Conservation (phyloP, 2,888 invertebrate genomes). For the Tromatobia lineatoria region DNA sequence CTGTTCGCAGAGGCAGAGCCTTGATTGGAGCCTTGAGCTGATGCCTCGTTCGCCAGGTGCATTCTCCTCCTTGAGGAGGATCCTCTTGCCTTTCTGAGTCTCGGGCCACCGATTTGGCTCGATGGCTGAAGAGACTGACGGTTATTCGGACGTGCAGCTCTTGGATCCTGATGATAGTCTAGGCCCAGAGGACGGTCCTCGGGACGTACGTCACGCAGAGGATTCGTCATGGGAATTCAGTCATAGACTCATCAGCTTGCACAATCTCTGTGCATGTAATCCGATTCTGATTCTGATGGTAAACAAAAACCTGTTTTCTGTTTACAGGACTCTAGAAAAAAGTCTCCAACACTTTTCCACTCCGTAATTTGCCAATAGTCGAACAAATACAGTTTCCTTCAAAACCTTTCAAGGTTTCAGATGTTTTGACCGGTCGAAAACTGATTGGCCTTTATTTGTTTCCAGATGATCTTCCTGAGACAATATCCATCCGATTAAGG, state of each 20-base stretch:
- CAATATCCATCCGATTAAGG: background rate
- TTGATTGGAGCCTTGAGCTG: constrained; percentile 85
- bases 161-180: constrained; percentile 79
- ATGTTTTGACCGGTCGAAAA: background rate
- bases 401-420: background rate
- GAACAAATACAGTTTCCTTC: background rate
- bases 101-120: constrained; percentile 73
- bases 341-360: background rate
- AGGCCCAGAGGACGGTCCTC: constrained; percentile 83
- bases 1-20: constrained; percentile 75
- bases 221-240: constrained; percentile 83
- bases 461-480: background rate
- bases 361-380: background rate
- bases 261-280: constrained; percentile 7
- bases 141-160: constrained; percentile 74
- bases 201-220: constrained; percentile 83
- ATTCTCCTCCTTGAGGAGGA: constrained; percentile 86
- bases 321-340: background rate
- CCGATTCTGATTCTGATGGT: background rate
- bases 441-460: background rate
- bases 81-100: constrained; percentile 79
- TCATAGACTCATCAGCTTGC: constrained; percentile 71
- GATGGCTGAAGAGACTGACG: constrained; percentile 74
- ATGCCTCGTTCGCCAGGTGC: constrained; percentile 93
- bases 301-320: background rate